Percentiles rank a stretch among this genome's conserved stretches.
Conservation (phyloP, 2,113 vertebrate species). For the Merops nubicus region DNA sequence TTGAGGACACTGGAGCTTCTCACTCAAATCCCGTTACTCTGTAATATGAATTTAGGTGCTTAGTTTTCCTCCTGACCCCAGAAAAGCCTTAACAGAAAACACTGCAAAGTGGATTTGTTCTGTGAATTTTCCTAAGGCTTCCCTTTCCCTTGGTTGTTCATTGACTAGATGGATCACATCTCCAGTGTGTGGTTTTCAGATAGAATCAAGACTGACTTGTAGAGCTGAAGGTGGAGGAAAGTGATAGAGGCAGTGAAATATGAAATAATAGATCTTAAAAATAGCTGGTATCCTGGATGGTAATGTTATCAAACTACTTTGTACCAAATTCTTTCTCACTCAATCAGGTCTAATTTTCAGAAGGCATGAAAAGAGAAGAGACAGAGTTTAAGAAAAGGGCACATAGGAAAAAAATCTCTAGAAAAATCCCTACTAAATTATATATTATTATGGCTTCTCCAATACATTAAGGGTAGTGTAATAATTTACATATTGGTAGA, state of each 20-base stretch:
- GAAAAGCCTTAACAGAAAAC: conserved; percentile 29
- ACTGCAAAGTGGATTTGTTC: neutral
- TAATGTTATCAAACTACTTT: neutral
- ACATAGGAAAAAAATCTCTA: neutral
- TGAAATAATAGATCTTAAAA: conserved; percentile 7
- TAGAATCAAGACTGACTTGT: neutral
- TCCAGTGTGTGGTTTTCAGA: neutral
- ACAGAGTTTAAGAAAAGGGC: neutral
- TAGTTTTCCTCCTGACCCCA: conserved; percentile 43
- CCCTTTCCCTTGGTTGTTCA: neutral
- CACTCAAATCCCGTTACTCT: conserved; percentile 60
- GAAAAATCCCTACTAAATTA: neutral
- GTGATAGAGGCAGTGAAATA: neutral
- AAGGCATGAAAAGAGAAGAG: neutral
- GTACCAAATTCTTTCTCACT: neutral
- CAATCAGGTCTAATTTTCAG: neutral
- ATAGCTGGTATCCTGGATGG: neutral
- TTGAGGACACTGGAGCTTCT: neutral
- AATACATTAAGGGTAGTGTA: neutral
- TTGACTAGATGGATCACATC: neutral
- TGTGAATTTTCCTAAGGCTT: conserved; percentile 4
- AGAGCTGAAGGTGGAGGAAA: neutral
- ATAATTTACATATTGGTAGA: neutral
- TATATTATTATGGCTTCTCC: neutral
- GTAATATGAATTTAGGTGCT: conserved; percentile 41